These are phyloP conservation scores for Bugulina stolonifera DNA, from an alignment of 2,888 invertebrate genomes.

Conservation along the genomic window DNA sequence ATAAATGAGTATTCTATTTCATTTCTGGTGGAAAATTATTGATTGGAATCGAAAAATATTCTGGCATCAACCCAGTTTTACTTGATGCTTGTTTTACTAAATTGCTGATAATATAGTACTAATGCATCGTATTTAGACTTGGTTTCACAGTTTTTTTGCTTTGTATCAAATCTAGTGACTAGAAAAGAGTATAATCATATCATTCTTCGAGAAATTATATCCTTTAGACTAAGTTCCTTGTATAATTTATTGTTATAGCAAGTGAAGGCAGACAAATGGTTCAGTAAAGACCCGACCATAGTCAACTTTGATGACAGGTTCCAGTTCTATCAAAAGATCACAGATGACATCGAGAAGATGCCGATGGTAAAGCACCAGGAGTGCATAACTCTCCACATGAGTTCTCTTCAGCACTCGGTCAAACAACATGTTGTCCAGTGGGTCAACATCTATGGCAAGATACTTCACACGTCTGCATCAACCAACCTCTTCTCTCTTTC, in stretches of 20 bases:
- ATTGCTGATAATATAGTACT: too few species aligned
- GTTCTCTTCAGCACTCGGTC: constrained; percentile 65
- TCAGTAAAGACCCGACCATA: constrained; percentile 62
- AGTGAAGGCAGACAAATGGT: constrained; percentile 71
- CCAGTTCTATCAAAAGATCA: constrained; percentile 72
- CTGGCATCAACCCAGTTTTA: too few species aligned
- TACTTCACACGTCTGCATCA: constrained; percentile 64
- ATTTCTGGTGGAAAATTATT: too few species aligned
- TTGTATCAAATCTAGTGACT: too few species aligned
- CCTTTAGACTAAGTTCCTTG: too few species aligned
- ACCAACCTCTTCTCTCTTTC: constrained; percentile 66
- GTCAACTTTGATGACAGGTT: constrained; percentile 75
- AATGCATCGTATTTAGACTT: too few species aligned
- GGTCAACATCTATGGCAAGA: constrained; percentile 68
- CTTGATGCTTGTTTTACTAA: too few species aligned
- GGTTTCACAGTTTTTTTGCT: too few species aligned
- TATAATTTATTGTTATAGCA: constrained; percentile 38
- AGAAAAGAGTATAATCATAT: too few species aligned
- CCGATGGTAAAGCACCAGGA: constrained; percentile 45
- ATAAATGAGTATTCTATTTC: too few species aligned
- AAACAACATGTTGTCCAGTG: constrained; percentile 72
- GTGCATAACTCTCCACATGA: constrained; percentile 62
- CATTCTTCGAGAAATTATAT: too few species aligned
- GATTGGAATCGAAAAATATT: too few species aligned
- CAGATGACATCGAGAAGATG: constrained; percentile 60